Percentiles rank a stretch among this genome's conserved stretches.
These are phyloP conservation scores for Caradrina kadenii DNA, from an alignment of 2,888 invertebrate species.

Conservation along the genomic window DNA sequence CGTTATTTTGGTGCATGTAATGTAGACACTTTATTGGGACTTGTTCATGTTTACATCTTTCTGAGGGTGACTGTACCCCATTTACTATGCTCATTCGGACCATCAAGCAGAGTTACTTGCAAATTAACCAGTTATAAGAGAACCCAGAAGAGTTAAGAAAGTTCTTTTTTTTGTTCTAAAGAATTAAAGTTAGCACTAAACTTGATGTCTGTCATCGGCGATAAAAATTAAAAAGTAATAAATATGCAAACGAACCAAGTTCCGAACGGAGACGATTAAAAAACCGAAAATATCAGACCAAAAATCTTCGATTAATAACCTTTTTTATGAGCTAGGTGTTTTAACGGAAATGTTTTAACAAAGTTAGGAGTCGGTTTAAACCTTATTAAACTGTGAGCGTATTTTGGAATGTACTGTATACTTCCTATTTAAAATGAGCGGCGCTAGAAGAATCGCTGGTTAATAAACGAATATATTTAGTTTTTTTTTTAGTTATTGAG, in stretches of 20 bases:
- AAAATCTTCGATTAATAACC: constrained; percentile 66
- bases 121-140: neutral
- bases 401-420: neutral
- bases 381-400: neutral
- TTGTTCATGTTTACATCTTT: too few species aligned
- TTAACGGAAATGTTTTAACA: constrained; percentile 20
- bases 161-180: constrained; percentile 29
- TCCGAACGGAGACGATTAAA: constrained; percentile 63
- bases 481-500: too few species aligned
- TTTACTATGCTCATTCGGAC: too few species aligned
- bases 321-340: constrained; percentile 54
- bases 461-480: too few species aligned
- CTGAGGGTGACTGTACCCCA: too few species aligned
- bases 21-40: too few species aligned
- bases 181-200: constrained; percentile 36
- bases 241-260: constrained; percentile 80
- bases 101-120: too few species aligned
- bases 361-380: constrained; percentile 4
- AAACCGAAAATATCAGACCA: too few species aligned
- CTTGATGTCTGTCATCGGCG: constrained; percentile 56
- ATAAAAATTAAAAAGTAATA: constrained; percentile 78
- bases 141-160: neutral
- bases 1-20: too few species aligned
- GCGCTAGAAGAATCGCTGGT: neutral
- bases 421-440: neutral